Conservation (phyloP, 2,888 invertebrate species). For the Agriopis marginaria region DNA sequence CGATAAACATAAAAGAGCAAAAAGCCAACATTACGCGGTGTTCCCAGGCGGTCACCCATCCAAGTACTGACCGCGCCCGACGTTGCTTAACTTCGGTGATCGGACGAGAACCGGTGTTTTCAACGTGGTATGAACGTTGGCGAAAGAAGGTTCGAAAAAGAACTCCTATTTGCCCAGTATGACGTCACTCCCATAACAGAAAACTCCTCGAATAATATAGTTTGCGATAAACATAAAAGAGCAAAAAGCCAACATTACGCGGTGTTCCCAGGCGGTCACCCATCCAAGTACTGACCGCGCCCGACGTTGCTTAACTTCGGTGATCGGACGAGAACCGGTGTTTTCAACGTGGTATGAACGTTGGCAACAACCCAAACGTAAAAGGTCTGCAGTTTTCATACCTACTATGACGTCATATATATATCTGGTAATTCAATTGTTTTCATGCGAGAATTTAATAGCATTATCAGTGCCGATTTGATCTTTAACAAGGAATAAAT, state of each 20-base stretch:
- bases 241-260: slow-evolving; percentile 71
- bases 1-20: too few relatives aligned
- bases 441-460: neutral
- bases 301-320: slow-evolving; percentile 80
- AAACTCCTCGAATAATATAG: too few relatives aligned
- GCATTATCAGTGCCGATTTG: neutral
- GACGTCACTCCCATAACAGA: too few relatives aligned
- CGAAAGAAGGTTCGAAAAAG: neutral
- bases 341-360: slow-evolving; percentile 65
- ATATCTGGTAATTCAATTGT: neutral
- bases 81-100: slow-evolving; percentile 81
- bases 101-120: slow-evolving; percentile 64
- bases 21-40: slow-evolving; percentile 72
- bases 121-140: slow-evolving; percentile 50
- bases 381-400: neutral
- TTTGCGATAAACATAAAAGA: neutral
- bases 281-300: slow-evolving; percentile 79
- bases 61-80: slow-evolving; percentile 80
- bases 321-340: slow-evolving; percentile 81
- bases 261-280: slow-evolving; percentile 80
- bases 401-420: neutral
- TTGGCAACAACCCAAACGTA: slow-evolving; percentile 22
- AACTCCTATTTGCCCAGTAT: too few relatives aligned
- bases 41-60: slow-evolving; percentile 82
- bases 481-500: neutral